Evolutionary conservation across 2,113 vertebrate species (phyloP).

Genomic region (Eurypyga helias): DNA sequence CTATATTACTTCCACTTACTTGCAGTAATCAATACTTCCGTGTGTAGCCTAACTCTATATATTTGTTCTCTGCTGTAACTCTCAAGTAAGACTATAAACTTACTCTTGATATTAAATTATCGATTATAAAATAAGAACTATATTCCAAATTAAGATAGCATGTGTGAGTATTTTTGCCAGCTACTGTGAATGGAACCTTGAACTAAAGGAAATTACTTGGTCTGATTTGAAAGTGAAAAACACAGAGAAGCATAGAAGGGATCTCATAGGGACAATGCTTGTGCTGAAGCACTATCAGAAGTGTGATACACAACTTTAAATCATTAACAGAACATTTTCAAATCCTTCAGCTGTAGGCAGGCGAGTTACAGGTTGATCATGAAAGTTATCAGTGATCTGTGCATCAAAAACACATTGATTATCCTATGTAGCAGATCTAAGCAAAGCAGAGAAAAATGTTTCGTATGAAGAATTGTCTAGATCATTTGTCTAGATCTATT

Average conservation of each 20-base stretch:
- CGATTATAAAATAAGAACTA: background rate
- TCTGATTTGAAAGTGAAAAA: background rate
- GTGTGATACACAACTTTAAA: background rate
- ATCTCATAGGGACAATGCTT: background rate
- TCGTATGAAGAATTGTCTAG: background rate
- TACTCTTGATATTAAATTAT: background rate
- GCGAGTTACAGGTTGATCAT: background rate
- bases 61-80: background rate
- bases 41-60: background rate
- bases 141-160: background rate
- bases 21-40: background rate
- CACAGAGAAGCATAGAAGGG: background rate
- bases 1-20: background rate
- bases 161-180: background rate
- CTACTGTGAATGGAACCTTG: background rate
- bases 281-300: background rate
- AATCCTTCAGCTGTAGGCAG: background rate
- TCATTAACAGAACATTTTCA: background rate
- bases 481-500: background rate
- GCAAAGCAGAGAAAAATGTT: background rate
- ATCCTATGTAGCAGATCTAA: background rate
- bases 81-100: background rate
- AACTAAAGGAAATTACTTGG: background rate
- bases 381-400: background rate
- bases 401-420: background rate